Evolutionary conservation across 1,140 invertebrate species (phyloP).

Genomic region (Schlechtendalia chinensis): DNA sequence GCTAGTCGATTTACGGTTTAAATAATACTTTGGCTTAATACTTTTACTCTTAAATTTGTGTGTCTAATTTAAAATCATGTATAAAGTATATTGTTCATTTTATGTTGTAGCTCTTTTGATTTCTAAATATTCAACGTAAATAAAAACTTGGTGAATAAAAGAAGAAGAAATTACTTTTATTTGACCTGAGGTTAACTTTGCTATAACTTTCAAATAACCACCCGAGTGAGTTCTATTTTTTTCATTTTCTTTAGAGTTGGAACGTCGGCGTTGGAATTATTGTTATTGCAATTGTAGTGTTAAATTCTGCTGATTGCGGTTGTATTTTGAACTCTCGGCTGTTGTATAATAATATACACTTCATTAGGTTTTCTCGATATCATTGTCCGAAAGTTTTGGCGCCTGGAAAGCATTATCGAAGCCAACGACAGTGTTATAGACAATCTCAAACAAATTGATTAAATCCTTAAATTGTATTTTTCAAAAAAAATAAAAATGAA

Average conservation of each 20-base stretch:
- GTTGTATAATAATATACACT: constrained; percentile 45
- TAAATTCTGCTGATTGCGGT: constrained; percentile 13
- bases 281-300: constrained; percentile 23
- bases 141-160: no score
- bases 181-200: no score
- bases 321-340: constrained; percentile 7
- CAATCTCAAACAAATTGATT: background rate
- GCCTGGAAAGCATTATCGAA: background rate
- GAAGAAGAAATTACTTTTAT: no score
- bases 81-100: no score
- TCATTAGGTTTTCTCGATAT: constrained; percentile 35
- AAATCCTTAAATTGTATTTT: constrained; percentile 18
- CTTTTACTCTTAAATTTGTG: no score
- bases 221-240: constrained; percentile 12
- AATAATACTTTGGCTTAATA: no score
- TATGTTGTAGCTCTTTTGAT: no score
- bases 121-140: no score
- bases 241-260: background rate
- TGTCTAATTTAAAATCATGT: no score
- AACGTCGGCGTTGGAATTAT: background rate
- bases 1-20: no score
- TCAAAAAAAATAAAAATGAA: no score
- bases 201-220: constrained; percentile 15
- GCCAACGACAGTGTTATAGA: constrained; percentile 19
- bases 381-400: constrained; percentile 38